These are phyloP conservation scores for Siphamia tubifer DNA, from an alignment of 2,113 vertebrate genomes.

Conservation along the genomic window DNA sequence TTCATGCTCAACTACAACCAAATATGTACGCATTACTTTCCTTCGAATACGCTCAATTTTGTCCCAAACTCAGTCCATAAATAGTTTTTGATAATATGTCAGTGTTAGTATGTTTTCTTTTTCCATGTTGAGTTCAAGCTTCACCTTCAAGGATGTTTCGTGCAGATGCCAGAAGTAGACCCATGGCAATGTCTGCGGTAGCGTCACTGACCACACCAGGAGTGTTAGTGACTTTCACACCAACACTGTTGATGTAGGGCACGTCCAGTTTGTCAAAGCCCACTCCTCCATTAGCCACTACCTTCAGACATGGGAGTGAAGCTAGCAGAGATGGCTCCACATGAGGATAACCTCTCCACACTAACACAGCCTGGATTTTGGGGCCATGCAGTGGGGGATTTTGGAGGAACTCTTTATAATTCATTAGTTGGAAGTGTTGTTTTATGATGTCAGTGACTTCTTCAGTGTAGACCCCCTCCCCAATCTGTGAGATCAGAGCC, in stretches of 20 bases:
- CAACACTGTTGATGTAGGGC: constrained; percentile 74
- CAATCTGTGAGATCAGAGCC: constrained; percentile 61
- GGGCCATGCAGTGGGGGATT: constrained; percentile 34
- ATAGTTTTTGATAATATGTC: no score
- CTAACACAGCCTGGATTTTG: constrained; percentile 59
- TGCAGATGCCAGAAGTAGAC: constrained; percentile 83
- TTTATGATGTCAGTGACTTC: constrained; percentile 26
- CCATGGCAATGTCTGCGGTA: constrained; percentile 84
- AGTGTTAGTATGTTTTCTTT: no score
- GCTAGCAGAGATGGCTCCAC: constrained; percentile 18
- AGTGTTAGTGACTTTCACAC: constrained; percentile 82
- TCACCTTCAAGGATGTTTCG: constrained; percentile 70
- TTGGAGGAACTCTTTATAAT: constrained; percentile 45
- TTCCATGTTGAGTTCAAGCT: no score
- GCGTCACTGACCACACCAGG: constrained; percentile 73
- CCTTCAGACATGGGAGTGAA: constrained; percentile 78
- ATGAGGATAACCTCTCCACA: constrained; percentile 41
- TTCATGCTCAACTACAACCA: no score
- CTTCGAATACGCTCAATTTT: no score
- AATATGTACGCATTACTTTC: no score
- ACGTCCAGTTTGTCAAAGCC: constrained; percentile 84
- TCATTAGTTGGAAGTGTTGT: constrained; percentile 45
- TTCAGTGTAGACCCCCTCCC: background rate
- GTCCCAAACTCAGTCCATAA: no score
- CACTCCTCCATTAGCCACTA: constrained; percentile 78